Evolutionary conservation across 2,888 invertebrate genomes (phyloP).

Genomic region (Glaucopsyche alexis): DNA sequence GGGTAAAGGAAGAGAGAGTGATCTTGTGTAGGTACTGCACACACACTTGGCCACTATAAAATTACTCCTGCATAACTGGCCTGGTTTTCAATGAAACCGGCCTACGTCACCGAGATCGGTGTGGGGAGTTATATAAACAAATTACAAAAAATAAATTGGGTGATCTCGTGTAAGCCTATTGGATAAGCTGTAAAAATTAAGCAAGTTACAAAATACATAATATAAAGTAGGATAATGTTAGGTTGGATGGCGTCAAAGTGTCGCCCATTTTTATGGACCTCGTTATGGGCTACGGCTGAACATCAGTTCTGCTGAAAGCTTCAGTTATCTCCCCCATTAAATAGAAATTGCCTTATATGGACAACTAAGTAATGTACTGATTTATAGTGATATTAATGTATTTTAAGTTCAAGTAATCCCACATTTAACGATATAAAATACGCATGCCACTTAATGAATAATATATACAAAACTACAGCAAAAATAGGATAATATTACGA

Average conservation of each 20-base stretch:
- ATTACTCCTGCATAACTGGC: no score
- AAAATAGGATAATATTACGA: no score
- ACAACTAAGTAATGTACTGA: neutral
- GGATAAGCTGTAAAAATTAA: constrained; percentile 4
- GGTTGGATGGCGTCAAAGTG: constrained; percentile 23
- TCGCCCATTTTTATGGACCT: constrained; percentile 18
- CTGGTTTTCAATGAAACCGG: no score
- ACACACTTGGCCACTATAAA: no score
- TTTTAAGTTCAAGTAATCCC: neutral
- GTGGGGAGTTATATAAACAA: neutral
- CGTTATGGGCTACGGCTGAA: constrained; percentile 2
- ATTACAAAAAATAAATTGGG: neutral
- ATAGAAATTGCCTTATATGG: neutral
- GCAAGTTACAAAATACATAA: constrained; percentile 2
- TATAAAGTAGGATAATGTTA: constrained; percentile 8
- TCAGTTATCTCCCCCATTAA: constrained; percentile 21
- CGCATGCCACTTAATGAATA: no score
- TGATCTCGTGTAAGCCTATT: neutral
- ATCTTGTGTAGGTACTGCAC: no score
- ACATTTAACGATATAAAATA: no score
- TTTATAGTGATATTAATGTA: constrained; percentile 2
- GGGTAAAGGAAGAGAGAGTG: no score
- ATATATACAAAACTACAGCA: no score
- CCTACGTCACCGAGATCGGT: no score
- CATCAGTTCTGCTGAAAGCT: constrained; percentile 22